A percentile compares a stretch with the other conserved stretches of the same genome.
phyloP scores from a whole-genome alignment of 2,113 vertebrate species.

The Leptobrachium leishanense region DNA sequence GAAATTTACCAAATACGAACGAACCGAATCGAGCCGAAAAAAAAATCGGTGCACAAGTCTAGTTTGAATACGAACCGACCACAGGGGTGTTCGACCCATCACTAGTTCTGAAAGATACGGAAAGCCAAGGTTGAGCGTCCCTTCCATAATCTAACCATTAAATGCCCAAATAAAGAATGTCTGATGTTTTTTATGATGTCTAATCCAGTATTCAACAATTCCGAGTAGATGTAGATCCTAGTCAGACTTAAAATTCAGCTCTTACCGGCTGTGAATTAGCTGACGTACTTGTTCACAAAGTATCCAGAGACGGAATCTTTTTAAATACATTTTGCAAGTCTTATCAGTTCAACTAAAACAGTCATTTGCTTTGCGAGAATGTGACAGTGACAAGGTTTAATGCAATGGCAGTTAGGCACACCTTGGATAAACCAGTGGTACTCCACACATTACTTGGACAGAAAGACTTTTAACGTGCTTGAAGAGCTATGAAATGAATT shows the following conservation, averaged over 20 bases:
- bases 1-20: no score
- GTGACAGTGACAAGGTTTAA: slow-evolving; percentile 79
- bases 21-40: no score
- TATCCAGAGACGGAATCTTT: slow-evolving; percentile 32
- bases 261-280: neutral
- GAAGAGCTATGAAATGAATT: slow-evolving; percentile 99
- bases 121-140: no score
- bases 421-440: slow-evolving; percentile 81
- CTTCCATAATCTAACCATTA: no score
- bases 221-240: neutral
- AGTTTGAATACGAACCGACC: no score
- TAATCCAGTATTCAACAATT: neutral
- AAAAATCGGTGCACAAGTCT: no score
- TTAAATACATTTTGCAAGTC: slow-evolving; percentile 50
- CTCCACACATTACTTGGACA: slow-evolving; percentile 82
- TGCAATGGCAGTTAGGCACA: slow-evolving; percentile 80
- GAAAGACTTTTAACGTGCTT: slow-evolving; percentile 89
- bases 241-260: neutral
- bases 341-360: slow-evolving; percentile 73
- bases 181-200: neutral
- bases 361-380: slow-evolving; percentile 78
- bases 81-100: no score
- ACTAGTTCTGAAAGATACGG: no score
- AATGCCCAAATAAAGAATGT: no score
- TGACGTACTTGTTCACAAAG: neutral